These are phyloP conservation scores for Nesoenas mayeri DNA, from an alignment of 2,113 vertebrate species.

Conservation along the genomic window DNA sequence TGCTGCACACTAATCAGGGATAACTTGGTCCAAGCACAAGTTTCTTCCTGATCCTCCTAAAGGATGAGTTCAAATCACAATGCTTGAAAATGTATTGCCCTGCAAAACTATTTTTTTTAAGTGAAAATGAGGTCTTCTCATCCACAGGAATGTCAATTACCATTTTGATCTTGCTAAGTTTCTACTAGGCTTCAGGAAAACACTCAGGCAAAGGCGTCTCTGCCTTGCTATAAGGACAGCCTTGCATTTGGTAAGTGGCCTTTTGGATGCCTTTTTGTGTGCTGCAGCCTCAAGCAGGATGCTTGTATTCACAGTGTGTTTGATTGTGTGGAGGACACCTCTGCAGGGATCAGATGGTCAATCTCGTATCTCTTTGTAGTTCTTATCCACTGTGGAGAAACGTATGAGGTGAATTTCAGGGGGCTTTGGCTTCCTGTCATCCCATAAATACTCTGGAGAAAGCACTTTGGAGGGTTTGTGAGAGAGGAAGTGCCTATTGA, in stretches of 20 bases:
- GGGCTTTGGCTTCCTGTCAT: constrained; percentile 63
- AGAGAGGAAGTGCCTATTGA: constrained; percentile 76
- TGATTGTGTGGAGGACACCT: background rate
- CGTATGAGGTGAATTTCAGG: constrained; percentile 65
- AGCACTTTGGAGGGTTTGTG: constrained; percentile 80
- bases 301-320: background rate
- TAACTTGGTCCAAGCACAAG: fast-evolving
- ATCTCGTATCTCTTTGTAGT: constrained; percentile 44
- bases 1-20: background rate
- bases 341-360: background rate
- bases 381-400: constrained; percentile 70
- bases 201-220: background rate
- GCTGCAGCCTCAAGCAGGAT: background rate
- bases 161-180: background rate
- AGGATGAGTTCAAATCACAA: background rate
- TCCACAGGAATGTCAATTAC: background rate
- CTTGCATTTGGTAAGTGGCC: background rate
- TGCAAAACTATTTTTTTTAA: fast-evolving
- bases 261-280: background rate
- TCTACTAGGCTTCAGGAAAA: background rate
- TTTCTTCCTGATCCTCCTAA: background rate
- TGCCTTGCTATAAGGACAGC: background rate
- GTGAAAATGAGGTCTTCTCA: background rate
- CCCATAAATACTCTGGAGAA: constrained; percentile 82
- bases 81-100: background rate